Base-by-base conservation (phyloP, 2,888 invertebrate genomes). In the Oxycera nigricornis region DNA sequence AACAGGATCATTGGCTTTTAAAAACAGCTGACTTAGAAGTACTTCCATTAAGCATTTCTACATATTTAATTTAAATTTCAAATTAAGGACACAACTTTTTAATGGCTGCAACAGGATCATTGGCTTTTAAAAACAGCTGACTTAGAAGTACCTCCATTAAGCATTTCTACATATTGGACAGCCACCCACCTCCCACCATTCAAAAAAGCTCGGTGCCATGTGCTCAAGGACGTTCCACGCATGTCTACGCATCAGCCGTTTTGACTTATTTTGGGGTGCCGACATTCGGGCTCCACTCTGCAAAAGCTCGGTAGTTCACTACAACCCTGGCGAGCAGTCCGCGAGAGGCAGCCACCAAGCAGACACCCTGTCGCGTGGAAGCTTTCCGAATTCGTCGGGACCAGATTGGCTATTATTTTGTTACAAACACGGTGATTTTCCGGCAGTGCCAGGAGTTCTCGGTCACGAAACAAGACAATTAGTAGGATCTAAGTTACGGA, bases 351-450 rank as follows among this genome's bases (percentile, higher is more conserved):
- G 14, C n/a, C 50, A 68, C 68, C 70, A 52, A 55, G 55, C 55
- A 24, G 14, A 9, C 50, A 68, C 68, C 70, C 31, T 52, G 70
- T 22, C 31, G n/a, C n/a, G 55, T 30, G 52, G 22, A 52, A 68
- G 68, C 68, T 68, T 68, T 68, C 20, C 68, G 31, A 52, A 20
- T 52, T 70, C 28, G 41, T 65, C 65, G 41, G 65, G 39, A 41
- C 24, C 2, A 61, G n/a, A 31, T 11, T 39, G 9, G 14, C n/a
- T 41, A 24, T 22, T 24, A 28, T 59, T 28, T 28, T 2, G 3
- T 2, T 24, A 22, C 20, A 17, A 55, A 55, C 17, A 17, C 41
- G 39, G 65, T 39, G 39, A 39, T 26, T n/a, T n/a, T n/a, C n/a
- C n/a, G n/a, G n/a, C n/a, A n/a, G n/a, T n/a, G n/a, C n/a, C n/a